A percentile compares a stretch with the other conserved stretches of the same genome.
phyloP scores from a whole-genome alignment of 37 sponge, comb jelly and placozoan species.

The Oscarella lobularis region DNA sequence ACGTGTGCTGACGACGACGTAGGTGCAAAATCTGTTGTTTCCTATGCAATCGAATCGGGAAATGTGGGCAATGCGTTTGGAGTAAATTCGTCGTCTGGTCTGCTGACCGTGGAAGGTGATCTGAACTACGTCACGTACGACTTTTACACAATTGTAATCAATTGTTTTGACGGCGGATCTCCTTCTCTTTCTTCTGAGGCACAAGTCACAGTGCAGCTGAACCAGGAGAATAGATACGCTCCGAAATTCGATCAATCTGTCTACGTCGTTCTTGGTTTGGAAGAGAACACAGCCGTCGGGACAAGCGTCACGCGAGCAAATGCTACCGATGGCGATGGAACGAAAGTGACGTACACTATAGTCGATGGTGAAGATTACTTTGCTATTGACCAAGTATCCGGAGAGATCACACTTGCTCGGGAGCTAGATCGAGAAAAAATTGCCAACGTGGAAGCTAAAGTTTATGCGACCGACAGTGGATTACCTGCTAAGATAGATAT shows the following conservation, averaged over 20 bases:
- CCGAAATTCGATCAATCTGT: background rate
- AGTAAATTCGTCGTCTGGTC: conserved; percentile 21
- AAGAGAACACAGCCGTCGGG: background rate
- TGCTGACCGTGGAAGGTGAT: background rate
- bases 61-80: conserved; percentile 16
- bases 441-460: background rate
- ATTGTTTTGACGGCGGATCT: background rate
- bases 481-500: background rate
- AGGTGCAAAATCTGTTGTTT: background rate
- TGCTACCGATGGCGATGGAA: background rate
- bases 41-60: conserved; percentile 18
- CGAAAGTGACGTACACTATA: background rate
- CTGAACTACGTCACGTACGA: background rate
- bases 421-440: background rate
- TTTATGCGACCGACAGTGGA: background rate
- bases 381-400: background rate
- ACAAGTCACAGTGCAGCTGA: background rate
- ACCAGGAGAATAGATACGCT: background rate
- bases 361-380: background rate
- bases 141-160: background rate
- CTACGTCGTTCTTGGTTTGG: background rate
- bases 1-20: background rate
- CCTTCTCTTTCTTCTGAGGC: background rate
- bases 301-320: background rate
- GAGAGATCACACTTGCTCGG: background rate